Evolutionary conservation across 2,113 vertebrate genomes (phyloP), one percentile per base, ranked within the genome.

Genomic region (Microtus ochrogaster): DNA sequence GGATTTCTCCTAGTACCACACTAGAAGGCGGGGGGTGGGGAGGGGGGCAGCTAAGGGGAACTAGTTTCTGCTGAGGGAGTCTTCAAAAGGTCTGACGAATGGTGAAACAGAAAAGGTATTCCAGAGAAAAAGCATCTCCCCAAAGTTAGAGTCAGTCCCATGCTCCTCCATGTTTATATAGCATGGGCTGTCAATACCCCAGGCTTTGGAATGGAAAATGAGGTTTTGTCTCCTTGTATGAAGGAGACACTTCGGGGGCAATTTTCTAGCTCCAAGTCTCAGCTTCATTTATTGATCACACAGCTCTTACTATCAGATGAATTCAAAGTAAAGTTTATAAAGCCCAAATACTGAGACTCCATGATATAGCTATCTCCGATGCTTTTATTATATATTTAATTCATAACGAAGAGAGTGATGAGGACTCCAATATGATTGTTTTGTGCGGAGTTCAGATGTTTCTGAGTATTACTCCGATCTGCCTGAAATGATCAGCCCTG

Each of bases 381-480:
- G 24, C 39, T 9, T 36, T 55, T 86, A 63, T 72, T 77, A 73
- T n/a, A 21, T 74, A 66, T 93, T 91, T 91, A 81, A 55, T 76
- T 73, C n/a, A 52, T 49, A 70, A 89, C 12, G 13, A 49, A 83
- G 47, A 73, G 61, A 90, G 90, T 72, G 58, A 84, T 76, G 63
- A 84, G 78, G 44, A 12, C 30, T 91, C 85, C 89, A 79, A 49
- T 91, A 47, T 21, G 28, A 78, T 44, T 22, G 21, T 3, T 88
- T 47, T 91, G 78, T 95, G 39, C 92, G n/a, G 16, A 86, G 95
- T 96, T 92, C 49, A 94, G 66, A 44, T 85, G n/a, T 89, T 95
- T 97, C 36, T 95, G 4, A 85, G 1, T 72, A 55, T 96, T 92
- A 65, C 21, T 84, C 49, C 72, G 81, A 92, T 73, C 8, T 77